Evolutionary conservation across 2,888 invertebrate genomes (phyloP).

Genomic region (Homarus gammarus): DNA sequence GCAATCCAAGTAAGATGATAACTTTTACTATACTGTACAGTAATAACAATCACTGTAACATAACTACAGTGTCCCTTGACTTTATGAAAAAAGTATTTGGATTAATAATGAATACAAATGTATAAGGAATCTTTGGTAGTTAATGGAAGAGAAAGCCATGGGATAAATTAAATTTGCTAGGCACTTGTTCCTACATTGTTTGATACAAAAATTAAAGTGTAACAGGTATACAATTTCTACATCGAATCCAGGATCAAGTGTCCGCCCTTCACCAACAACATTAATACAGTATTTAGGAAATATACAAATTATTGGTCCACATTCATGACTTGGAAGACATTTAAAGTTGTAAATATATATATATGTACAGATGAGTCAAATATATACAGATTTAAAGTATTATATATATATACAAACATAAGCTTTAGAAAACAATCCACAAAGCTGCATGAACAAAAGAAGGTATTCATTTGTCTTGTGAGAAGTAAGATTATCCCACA

Average conservation of each 20-base stretch:
- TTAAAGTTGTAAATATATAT: slow-evolving; percentile 7
- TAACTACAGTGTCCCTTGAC: neutral
- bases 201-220: neutral
- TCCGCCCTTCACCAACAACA: slow-evolving; percentile 7
- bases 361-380: slow-evolving; percentile 3
- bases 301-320: slow-evolving; percentile 49
- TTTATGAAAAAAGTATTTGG: neutral
- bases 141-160: slow-evolving; percentile 40
- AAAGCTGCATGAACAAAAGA: neutral
- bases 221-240: neutral
- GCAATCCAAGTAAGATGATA: neutral
- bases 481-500: too few species aligned
- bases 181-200: neutral
- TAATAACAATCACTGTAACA: neutral
- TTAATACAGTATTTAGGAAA: neutral
- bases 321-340: slow-evolving; percentile 42
- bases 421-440: neutral
- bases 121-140: slow-evolving; percentile 53
- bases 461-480: neutral
- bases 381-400: neutral
- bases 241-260: neutral
- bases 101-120: neutral
- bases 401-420: neutral
- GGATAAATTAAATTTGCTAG: slow-evolving; percentile 11
- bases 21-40: too few species aligned